A percentile compares a stretch with the other conserved stretches of the same genome.
Conservation (phyloP, 2,888 invertebrate species). For the Lepidochrysops patricia region DNA sequence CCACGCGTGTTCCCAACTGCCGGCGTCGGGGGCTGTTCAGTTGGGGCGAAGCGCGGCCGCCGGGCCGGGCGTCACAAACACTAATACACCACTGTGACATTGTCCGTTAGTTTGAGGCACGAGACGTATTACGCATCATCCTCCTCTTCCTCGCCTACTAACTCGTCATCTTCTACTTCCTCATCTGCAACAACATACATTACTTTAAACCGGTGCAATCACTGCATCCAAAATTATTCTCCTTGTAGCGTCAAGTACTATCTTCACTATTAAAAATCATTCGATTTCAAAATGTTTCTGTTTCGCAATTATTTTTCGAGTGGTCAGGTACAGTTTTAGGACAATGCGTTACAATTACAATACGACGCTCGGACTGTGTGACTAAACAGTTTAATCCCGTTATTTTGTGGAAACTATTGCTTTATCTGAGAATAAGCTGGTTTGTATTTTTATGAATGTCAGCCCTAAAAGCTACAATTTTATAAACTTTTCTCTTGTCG, state of each 20-base stretch:
- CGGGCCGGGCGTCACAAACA: slow-evolving; percentile 67
- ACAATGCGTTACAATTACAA: not conserved
- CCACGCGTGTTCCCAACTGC: slow-evolving; percentile 69
- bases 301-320: not conserved
- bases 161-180: slow-evolving; percentile 68
- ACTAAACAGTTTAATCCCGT: not conserved
- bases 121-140: slow-evolving; percentile 73
- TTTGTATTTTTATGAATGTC: not conserved
- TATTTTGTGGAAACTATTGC: not conserved
- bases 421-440: not conserved
- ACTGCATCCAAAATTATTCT: not conserved
- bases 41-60: slow-evolving; percentile 69
- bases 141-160: slow-evolving; percentile 68
- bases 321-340: not conserved
- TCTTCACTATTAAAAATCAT: not conserved
- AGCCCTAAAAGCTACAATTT: not conserved
- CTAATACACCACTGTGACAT: slow-evolving; percentile 74
- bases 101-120: slow-evolving; percentile 65
- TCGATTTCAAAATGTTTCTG: not conserved
- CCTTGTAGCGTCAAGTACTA: not conserved
- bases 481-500: not conserved
- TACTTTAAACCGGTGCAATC: not conserved
- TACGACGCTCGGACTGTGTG: not conserved
- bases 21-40: slow-evolving; percentile 34
- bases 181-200: slow-evolving; percentile 58